These are phyloP conservation scores for Nasonia oneida DNA, from an alignment of 2,888 invertebrate species.

Conservation along the genomic window DNA sequence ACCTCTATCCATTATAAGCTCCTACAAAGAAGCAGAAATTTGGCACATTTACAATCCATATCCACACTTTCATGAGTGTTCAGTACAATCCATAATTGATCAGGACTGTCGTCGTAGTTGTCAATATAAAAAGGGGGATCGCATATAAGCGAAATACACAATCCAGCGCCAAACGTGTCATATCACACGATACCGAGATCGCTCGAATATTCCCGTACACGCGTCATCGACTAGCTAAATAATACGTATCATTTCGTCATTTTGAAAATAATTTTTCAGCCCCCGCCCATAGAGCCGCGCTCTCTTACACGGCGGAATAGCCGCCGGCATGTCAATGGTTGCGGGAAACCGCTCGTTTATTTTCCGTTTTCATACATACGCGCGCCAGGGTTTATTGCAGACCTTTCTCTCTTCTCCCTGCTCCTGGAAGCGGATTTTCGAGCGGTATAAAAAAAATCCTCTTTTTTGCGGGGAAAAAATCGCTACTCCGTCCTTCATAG, in stretches of 20 bases:
- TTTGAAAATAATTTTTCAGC: constrained; percentile 27
- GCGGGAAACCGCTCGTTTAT: constrained; percentile 51
- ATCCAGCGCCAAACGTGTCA: not conserved
- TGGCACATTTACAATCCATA: not conserved
- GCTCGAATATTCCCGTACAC: not conserved
- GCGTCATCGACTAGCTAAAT: not conserved
- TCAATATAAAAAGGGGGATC: not conserved
- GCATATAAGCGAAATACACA: not conserved
- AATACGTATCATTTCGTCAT: constrained; percentile 5
- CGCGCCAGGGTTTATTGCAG: constrained; percentile 37
- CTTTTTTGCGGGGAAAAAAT: not conserved
- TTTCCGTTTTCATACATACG: constrained; percentile 44
- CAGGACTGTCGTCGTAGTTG: not conserved
- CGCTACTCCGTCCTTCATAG: not conserved
- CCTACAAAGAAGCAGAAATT: not conserved
- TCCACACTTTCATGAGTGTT: not conserved
- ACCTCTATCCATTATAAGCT: too few species aligned
- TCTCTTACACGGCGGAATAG: not conserved
- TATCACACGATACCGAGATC: not conserved
- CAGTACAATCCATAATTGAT: not conserved
- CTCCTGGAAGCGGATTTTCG: constrained; percentile 24
- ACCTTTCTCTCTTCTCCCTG: not conserved
- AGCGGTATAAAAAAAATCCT: constrained; percentile 8
- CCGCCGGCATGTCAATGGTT: constrained; percentile 34
- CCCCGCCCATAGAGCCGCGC: not conserved